phyloP scores from a whole-genome alignment of 2,113 vertebrate genomes.

The Tetraodon nigroviridis region DNA sequence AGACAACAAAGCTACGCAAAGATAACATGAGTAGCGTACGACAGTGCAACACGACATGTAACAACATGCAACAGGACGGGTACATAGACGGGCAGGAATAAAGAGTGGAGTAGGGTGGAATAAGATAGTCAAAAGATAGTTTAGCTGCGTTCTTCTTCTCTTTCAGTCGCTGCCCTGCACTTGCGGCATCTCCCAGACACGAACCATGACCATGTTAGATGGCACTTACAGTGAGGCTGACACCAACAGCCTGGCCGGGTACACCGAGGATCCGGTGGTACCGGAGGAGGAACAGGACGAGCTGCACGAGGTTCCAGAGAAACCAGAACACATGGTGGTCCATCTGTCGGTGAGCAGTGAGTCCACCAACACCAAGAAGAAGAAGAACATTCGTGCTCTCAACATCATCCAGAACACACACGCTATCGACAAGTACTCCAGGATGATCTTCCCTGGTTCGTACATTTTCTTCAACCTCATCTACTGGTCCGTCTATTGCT shows the following conservation, averaged over 20 bases:
- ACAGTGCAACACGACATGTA: no score
- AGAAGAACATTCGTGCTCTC: constrained; percentile 79
- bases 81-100: no score
- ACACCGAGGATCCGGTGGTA: constrained; percentile 79
- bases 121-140: no score
- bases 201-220: constrained; percentile 85
- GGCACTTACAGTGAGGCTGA: constrained; percentile 89
- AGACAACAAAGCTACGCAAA: no score
- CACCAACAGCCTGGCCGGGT: constrained; percentile 88
- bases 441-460: constrained; percentile 90
- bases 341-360: constrained; percentile 84
- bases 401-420: constrained; percentile 91
- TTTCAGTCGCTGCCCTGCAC: constrained; percentile 79
- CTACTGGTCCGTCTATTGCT: constrained; percentile 97
- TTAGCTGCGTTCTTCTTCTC: not conserved
- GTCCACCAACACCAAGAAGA: constrained; percentile 82
- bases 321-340: constrained; percentile 84
- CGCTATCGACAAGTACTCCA: constrained; percentile 91
- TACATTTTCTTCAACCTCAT: constrained; percentile 97
- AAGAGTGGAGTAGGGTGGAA: no score
- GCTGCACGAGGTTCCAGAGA: constrained; percentile 77
- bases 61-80: no score
- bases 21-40: no score
- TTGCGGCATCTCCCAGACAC: constrained; percentile 83
- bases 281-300: constrained; percentile 76